Evolutionary conservation across 2,797 vertebrate genomes (phyloP), one percentile per base, ranked within the genome.

Genomic region (Trachops cirrhosus): DNA sequence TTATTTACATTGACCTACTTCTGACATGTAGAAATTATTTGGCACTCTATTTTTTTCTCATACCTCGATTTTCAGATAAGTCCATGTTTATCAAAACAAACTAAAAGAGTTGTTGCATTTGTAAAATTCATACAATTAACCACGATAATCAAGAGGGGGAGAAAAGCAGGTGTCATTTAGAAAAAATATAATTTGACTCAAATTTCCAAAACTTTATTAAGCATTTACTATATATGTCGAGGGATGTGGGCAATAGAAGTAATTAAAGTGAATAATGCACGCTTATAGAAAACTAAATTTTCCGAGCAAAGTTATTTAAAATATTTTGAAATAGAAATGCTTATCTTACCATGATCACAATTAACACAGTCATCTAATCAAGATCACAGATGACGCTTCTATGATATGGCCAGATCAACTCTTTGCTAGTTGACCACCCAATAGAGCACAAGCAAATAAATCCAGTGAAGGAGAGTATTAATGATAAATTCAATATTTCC

Each of bases 371-470:
- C 70, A 87, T 74, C 32, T 70, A 79, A 84, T 21, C 34, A 57
- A 44, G 32, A 94, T 86, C 41, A 90, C 39, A 94, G 82, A 54
- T 82, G 32, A 78, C n/a, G 39, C 29, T 59, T 74, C 37, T 80
- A 29, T 46, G 88, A 54, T 75, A 73, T 67, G 54, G 75, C 39
- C 59, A 73, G 32, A 71, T 85, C 14, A 90, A 68, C 37, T 92
- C 9, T 91, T 87, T 85, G 29, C 29, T 91, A 62, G 16, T 16
- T 90, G 19, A 77, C 48, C 29, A 87, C 24, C 16, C 52, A 92
- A 93, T 3, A 80, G 5, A 86, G 21, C 26, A 94, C 83, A 80
- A 93, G 48, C 68, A 90, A 89, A 84, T 89, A 93, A 78, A 94
- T 84, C 19, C 3, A 92, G 22, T 73, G 77, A 83, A 91, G 50